A percentile compares a stretch with the other conserved stretches of the same genome.
phyloP scores from a whole-genome alignment of 2,113 vertebrate species.

The Ranitomeya imitator region DNA sequence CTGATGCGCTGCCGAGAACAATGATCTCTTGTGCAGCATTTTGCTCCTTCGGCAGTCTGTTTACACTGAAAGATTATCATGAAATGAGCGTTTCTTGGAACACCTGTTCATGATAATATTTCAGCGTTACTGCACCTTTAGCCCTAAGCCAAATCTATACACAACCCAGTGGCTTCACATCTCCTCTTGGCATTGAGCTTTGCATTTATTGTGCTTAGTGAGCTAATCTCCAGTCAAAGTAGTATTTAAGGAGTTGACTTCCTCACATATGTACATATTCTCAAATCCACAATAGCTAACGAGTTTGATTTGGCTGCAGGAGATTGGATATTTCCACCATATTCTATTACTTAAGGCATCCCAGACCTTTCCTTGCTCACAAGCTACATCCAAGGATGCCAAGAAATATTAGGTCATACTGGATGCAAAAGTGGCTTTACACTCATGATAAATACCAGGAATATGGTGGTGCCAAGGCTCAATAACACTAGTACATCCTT shows the following conservation, averaged over 20 bases:
- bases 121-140: too few species aligned
- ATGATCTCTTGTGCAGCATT: too few species aligned
- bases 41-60: too few species aligned
- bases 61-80: too few species aligned
- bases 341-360: background rate
- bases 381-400: background rate
- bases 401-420: background rate
- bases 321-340: background rate
- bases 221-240: background rate
- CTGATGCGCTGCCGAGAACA: too few species aligned
- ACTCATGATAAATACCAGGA: background rate
- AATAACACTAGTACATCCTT: background rate
- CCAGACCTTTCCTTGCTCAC: background rate
- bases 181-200: too few species aligned
- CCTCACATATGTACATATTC: background rate
- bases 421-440: background rate
- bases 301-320: background rate
- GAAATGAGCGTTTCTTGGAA: too few species aligned
- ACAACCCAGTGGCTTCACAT: too few species aligned
- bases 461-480: background rate
- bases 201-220: too few species aligned
- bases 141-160: too few species aligned
- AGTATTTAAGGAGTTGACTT: background rate
- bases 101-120: too few species aligned
- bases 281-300: background rate